Evolutionary conservation across 2,797 vertebrate species (phyloP).

Genomic region (Diglossa cyanea): DNA sequence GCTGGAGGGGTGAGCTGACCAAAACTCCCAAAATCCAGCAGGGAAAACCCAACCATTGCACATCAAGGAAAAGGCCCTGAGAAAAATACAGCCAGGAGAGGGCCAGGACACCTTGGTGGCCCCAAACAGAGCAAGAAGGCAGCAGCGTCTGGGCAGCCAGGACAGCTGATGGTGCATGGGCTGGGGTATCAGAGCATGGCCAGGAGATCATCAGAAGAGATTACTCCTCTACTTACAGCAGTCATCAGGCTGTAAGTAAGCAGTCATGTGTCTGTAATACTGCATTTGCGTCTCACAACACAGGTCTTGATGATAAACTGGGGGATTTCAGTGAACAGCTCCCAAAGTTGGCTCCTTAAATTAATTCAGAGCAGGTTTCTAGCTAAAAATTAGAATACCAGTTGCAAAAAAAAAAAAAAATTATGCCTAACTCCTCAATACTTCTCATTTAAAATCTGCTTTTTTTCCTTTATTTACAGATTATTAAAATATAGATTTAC

Average conservation of each 20-base stretch:
- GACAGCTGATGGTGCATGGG: neutral
- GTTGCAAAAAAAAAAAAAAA: no score
- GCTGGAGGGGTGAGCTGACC: neutral
- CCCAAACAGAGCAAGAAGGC: neutral
- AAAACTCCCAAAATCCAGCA: neutral
- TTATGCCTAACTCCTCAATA: neutral
- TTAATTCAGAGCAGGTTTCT: neutral
- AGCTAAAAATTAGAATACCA: neutral
- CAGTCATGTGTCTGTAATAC: neutral
- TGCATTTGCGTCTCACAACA: neutral
- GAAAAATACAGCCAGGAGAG: neutral
- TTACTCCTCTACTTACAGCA: accelerated
- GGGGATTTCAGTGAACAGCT: neutral
- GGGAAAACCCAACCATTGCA: neutral
- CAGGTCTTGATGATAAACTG: neutral
- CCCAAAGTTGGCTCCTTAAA: neutral
- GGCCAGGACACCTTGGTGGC: neutral
- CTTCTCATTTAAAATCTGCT: neutral
- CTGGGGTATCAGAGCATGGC: neutral
- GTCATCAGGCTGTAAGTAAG: neutral
- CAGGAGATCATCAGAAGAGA: neutral
- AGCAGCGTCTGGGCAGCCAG: neutral
- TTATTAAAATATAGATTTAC: neutral
- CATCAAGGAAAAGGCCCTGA: accelerated
- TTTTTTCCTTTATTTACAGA: neutral